Base-by-base conservation (phyloP, 2,113 vertebrate species). In the Rhinopithecus roxellana region DNA sequence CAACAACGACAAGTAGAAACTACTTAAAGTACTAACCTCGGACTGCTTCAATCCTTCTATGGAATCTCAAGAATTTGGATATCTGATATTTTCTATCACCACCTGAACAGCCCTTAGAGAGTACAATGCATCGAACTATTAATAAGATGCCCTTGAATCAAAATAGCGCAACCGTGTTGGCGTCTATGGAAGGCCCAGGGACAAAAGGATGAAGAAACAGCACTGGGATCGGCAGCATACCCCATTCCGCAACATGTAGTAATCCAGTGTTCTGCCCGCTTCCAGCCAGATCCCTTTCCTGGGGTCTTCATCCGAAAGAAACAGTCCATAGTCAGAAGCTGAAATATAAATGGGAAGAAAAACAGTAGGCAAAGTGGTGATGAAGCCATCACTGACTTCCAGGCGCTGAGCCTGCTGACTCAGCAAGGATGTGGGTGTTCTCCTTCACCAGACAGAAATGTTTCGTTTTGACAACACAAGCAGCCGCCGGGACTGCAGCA, bases 201-300 rank as follows among this genome's bases (percentile, higher is more conserved):
- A 69, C n/a, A 32, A 95, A 90, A 45, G 0, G 0, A 57, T 23
- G 16, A 59, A 59, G 40, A 61, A 83, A 79, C 27, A 83, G 61
- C 57, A 57, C 77, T 6, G 43, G n/a, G 35, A 32, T 9, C 16
- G 70, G 43, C 3, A 90, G 86, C 98, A 23, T 99, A 99, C 99
- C 99, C 99, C 99, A 84, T 99, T 99, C 94, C 99, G 99, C 87
- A 99, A 99, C 99, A 99, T 99, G 98, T 99, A 99, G 98, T 99
- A 99, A 98, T 99, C 99, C 98, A 99, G 98, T 0, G 99, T 99
- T 97, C 99, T 99, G 89, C 99, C 99, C 25, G 99, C 99, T 97
- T 99, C 99, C 92, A 99, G 98, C 99, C 99, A 99, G 98, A 99
- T 99, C 97, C 99, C 99, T 98, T 99, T 99, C 48, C 99, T 99